Percentiles rank a stretch among this genome's conserved stretches.
Evolutionary conservation across 1,140 invertebrate genomes (phyloP).

Genomic region (Eulimnadia texana): DNA sequence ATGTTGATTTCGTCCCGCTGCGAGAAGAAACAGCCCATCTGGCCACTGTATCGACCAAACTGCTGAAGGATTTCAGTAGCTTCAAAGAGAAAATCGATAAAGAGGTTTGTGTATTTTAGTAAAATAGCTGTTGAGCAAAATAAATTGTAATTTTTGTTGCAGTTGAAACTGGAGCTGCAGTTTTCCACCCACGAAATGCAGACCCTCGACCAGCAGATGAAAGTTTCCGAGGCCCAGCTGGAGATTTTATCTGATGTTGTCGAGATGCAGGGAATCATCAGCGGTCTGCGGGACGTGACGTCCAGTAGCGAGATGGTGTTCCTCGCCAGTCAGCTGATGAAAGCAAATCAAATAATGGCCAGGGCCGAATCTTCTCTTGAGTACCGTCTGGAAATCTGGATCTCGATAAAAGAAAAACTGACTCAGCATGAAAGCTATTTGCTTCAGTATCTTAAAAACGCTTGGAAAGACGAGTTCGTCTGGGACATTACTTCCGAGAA

Average conservation of each 20-base stretch:
- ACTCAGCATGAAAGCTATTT: background rate
- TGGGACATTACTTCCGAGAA: background rate
- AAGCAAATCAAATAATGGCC: slow-evolving; percentile 33
- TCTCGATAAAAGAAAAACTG: background rate
- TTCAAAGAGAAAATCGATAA: slow-evolving; percentile 1
- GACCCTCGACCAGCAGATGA: slow-evolving; percentile 11
- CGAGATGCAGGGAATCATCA: slow-evolving; percentile 11
- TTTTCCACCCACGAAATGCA: slow-evolving; percentile 19
- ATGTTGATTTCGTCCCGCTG: slow-evolving; percentile 9
- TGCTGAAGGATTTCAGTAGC: slow-evolving; percentile 3
- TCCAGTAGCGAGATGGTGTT: slow-evolving; percentile 31
- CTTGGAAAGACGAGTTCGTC: slow-evolving; percentile 3
- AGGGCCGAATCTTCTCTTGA: slow-evolving; percentile 33
- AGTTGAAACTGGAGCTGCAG: slow-evolving; percentile 17
- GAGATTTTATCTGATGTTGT: slow-evolving; percentile 16
- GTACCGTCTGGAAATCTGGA: slow-evolving; percentile 32
- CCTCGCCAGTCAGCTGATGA: slow-evolving; percentile 34
- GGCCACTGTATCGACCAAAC: slow-evolving; percentile 1
- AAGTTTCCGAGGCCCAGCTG: slow-evolving; percentile 13
- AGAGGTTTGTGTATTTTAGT: background rate
- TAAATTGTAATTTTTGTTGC: background rate
- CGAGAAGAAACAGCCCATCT: background rate
- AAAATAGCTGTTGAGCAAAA: background rate
- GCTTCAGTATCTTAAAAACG: background rate
- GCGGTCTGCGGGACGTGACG: slow-evolving; percentile 16